Percentiles rank a stretch among this genome's conserved stretches.
Conservation (phyloP, 2,888 invertebrate species). For the Isotomurus palustris region DNA sequence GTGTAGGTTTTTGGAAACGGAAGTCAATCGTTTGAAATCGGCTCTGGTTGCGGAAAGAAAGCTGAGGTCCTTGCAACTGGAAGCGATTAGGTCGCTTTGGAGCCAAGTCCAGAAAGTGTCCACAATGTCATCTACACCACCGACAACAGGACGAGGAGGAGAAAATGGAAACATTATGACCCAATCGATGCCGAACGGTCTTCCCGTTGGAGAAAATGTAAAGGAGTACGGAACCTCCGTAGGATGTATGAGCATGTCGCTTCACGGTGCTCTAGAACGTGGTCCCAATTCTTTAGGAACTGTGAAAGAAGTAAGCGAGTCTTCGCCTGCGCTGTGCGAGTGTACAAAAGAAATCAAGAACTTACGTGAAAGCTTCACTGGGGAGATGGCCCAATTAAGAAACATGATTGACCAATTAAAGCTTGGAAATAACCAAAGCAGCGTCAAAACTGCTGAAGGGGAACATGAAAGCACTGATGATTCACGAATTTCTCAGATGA, state of each 20-base stretch:
- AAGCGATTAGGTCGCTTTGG: slow-evolving; percentile 85
- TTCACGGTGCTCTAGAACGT: slow-evolving; percentile 23
- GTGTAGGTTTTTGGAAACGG: slow-evolving; percentile 68
- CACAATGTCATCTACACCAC: background rate
- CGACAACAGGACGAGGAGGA: too few relatives aligned
- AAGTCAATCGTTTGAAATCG: slow-evolving; percentile 79
- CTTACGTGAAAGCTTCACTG: slow-evolving; percentile 27
- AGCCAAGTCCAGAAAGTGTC: background rate
- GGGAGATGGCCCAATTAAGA: slow-evolving; percentile 33
- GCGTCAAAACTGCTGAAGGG: background rate
- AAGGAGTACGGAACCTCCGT: background rate
- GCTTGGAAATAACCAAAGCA: background rate
- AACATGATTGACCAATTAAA: slow-evolving; percentile 27
- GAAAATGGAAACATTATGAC: slow-evolving; percentile 24
- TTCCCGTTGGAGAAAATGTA: slow-evolving; percentile 10
- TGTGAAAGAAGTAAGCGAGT: background rate
- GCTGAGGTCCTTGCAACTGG: slow-evolving; percentile 80
- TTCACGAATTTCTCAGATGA: slow-evolving; percentile 13
- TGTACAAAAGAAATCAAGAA: slow-evolving; percentile 35
- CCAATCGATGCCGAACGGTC: slow-evolving; percentile 41
- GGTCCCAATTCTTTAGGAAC: background rate
- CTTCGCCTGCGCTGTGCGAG: slow-evolving; percentile 3
- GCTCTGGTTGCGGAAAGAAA: slow-evolving; percentile 79
- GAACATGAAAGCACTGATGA: slow-evolving; percentile 6
- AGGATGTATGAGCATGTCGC: slow-evolving; percentile 29